Evolutionary conservation across 2,888 invertebrate species (phyloP).

Genomic region (Agrochola lychnidis): DNA sequence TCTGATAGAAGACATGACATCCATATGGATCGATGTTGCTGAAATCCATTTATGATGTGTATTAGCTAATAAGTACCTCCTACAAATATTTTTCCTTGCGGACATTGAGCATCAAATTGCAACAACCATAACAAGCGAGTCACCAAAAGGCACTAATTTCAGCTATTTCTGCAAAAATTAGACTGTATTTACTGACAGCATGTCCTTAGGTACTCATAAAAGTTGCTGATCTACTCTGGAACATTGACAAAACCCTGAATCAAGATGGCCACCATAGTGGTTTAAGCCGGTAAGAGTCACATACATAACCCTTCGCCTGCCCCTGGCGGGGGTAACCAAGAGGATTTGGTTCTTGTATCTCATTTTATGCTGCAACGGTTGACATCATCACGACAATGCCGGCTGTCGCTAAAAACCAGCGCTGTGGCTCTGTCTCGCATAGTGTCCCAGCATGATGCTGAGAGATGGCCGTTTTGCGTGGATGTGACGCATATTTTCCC

Average conservation of each 20-base stretch:
- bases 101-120: background rate
- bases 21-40: no score
- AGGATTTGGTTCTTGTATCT: background rate
- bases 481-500: background rate
- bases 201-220: background rate
- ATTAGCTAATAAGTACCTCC: background rate
- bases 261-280: background rate
- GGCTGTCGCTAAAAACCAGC: background rate
- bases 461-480: background rate
- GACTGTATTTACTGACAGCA: no score
- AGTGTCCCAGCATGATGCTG: background rate
- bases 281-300: background rate
- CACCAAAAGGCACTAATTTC: background rate
- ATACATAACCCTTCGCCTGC: no score
- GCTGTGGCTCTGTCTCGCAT: background rate
- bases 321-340: background rate
- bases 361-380: background rate
- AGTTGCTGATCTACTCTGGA: background rate
- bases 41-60: background rate
- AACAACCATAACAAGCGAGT: background rate
- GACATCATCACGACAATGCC: background rate
- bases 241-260: background rate
- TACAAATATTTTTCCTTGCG: background rate
- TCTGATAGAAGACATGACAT: background rate
- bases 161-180: background rate